Percentiles rank a stretch among this genome's conserved stretches.
phyloP scores from a whole-genome alignment of 2,113 vertebrate genomes.

The Stegastes partitus region DNA sequence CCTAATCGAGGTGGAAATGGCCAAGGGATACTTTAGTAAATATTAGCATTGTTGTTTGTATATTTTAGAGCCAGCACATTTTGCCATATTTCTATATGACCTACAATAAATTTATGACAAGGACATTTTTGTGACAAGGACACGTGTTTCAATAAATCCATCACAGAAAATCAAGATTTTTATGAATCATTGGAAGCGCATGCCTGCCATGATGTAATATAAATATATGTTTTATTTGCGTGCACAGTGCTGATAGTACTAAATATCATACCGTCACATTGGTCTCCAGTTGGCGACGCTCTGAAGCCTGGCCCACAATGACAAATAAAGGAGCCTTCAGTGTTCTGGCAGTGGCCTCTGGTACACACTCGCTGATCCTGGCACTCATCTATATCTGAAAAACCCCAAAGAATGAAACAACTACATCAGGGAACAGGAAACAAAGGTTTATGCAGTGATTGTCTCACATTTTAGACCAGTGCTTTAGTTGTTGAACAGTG shows the following conservation, averaged over 20 bases:
- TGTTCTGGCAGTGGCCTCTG: constrained; percentile 93
- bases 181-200: too few relatives aligned
- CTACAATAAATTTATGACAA: too few relatives aligned
- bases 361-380: constrained; percentile 87
- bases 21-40: too few relatives aligned
- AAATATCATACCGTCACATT: constrained; percentile 90
- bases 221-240: neutral
- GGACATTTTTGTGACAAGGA: too few relatives aligned
- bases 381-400: constrained; percentile 93
- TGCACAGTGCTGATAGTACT: neutral
- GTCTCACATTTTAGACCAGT: neutral
- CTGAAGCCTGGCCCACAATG: constrained; percentile 90
- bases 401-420: constrained; percentile 24
- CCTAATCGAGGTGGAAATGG: too few relatives aligned
- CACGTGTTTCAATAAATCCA: too few relatives aligned
- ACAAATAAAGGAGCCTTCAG: constrained; percentile 92
- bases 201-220: too few relatives aligned
- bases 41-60: too few relatives aligned
- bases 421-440: neutral
- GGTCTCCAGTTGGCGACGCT: constrained; percentile 85
- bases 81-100: too few relatives aligned
- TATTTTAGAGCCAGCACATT: too few relatives aligned
- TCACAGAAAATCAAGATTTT: too few relatives aligned
- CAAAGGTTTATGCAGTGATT: neutral
- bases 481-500: neutral